A percentile compares a stretch with the other conserved stretches of the same genome.
These are phyloP conservation scores for Micromesistius poutassou DNA, from an alignment of 2,797 vertebrate species.

Conservation along the genomic window DNA sequence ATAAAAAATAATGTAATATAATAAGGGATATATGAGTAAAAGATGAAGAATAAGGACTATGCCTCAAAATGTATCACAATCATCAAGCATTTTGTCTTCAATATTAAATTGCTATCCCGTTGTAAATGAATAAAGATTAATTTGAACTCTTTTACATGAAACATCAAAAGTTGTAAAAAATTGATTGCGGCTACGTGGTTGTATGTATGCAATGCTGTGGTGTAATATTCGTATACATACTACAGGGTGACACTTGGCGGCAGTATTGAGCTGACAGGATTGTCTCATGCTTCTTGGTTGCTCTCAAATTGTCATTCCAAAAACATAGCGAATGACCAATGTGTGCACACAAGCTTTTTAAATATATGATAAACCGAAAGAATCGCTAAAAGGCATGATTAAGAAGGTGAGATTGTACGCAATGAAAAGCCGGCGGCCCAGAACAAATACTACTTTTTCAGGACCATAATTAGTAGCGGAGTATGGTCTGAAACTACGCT, in stretches of 20 bases:
- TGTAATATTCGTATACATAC: not conserved
- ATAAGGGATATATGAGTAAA: constrained; percentile 9
- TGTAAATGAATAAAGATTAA: constrained; percentile 9
- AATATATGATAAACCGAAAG: not conserved
- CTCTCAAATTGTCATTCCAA: constrained; percentile 1
- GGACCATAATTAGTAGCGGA: too few relatives aligned
- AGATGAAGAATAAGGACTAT: constrained; percentile 28
- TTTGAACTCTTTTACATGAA: not conserved
- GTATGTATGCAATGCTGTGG: not conserved
- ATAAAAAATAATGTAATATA: constrained; percentile 30
- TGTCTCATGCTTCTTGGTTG: constrained; percentile 17
- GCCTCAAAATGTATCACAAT: constrained; percentile 11
- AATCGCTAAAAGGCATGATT: not conserved
- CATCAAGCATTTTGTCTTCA: constrained; percentile 43
- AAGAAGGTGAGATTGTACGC: not conserved
- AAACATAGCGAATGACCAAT: not conserved
- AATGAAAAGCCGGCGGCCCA: not conserved
- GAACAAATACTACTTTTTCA: not conserved
- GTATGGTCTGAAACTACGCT: too few relatives aligned
- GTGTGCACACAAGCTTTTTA: not conserved
- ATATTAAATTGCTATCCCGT: constrained; percentile 29
- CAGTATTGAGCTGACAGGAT: constrained; percentile 33
- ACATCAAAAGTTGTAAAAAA: constrained; percentile 23
- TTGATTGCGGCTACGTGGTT: constrained; percentile 8
- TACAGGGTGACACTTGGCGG: constrained; percentile 52